Conservation (phyloP, 1,140 invertebrate genomes). For the Dolichoris vasculosae region DNA sequence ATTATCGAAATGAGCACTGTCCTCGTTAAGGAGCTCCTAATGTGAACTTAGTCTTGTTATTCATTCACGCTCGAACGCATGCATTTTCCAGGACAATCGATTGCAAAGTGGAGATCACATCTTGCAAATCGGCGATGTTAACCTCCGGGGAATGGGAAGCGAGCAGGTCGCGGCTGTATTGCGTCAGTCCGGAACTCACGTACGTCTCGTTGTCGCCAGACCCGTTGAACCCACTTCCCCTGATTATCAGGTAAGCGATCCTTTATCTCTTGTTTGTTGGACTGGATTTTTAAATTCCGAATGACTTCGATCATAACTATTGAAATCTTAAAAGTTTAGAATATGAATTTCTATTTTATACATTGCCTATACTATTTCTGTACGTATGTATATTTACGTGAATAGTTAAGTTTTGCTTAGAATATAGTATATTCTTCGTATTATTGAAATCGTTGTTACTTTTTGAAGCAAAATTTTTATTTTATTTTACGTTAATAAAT, state of each 20-base stretch:
- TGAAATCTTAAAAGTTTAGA: background rate
- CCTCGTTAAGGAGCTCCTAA: background rate
- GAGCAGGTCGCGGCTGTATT: slow-evolving; percentile 98
- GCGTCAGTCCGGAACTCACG: slow-evolving; percentile 92
- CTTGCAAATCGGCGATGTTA: slow-evolving; percentile 95
- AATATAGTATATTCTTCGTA: no score
- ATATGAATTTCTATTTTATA: background rate
- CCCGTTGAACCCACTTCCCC: slow-evolving; percentile 85
- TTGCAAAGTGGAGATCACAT: slow-evolving; percentile 97
- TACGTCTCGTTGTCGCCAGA: slow-evolving; percentile 94
- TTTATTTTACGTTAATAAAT: no score
- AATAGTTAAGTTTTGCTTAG: no score
- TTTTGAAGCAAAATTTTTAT: no score
- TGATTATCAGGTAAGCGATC: slow-evolving; percentile 74
- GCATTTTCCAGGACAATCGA: slow-evolving; percentile 82
- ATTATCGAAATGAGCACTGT: background rate
- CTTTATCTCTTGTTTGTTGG: background rate
- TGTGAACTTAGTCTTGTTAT: background rate
- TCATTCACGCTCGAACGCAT: background rate
- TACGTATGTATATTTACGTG: no score
- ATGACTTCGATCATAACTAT: background rate
- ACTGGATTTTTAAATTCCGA: background rate
- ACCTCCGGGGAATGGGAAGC: slow-evolving; percentile 95
- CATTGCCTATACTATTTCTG: no score
- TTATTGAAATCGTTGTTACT: no score